Base-by-base conservation (phyloP, 2,113 vertebrate genomes). In the Tympanuchus pallidicinctus region DNA sequence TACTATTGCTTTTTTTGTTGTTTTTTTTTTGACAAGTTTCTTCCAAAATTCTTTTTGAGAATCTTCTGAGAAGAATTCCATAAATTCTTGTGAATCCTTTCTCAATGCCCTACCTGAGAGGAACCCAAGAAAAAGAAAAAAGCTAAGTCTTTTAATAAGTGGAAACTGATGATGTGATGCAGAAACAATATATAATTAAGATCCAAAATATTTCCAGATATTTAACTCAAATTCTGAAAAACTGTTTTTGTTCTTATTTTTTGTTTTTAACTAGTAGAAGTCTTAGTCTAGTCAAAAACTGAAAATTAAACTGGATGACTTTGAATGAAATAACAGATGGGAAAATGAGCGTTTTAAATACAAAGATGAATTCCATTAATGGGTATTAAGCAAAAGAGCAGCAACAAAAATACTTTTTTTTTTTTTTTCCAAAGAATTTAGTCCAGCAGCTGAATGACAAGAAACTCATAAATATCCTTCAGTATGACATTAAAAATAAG, bases 401-500 rank as follows among this genome's bases (percentile, higher is more conserved):
- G 74, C 40, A 65, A 60, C 4, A 92, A 69, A 76, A 93, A 89
- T 43, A 13, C 57, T 38, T 70, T 88, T 45, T 88, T 94, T 82
- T 38, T 38, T 38, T 38, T 38, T 38, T 38, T 38, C 38, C 50
- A 81, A 90, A 96, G 38, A 70, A 78, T 15, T 54, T 77, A 82
- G 61, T 88, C 57, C 15, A 12, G n/a, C 36, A 80, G 80, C 17
- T 79, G 43, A 96, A 92, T 92, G 30, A 20, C 78, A 85, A 93
- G 70, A 66, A 94, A 92, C 21, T 84, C 60, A 67, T 63, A 95
- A 89, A 87, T 71, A 93, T 80, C 27, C 25, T 78, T 93, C 83
- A 76, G 11, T 43, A 57, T 64, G 48, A 80, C 11, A 60, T 72
- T 67, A 63, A 85, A 87, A 96, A 92, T 56, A 60, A 78, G 36